Percentiles rank a stretch among this genome's conserved stretches.
Conservation (phyloP, 1,140 invertebrate species). For the Hestina assimilis region DNA sequence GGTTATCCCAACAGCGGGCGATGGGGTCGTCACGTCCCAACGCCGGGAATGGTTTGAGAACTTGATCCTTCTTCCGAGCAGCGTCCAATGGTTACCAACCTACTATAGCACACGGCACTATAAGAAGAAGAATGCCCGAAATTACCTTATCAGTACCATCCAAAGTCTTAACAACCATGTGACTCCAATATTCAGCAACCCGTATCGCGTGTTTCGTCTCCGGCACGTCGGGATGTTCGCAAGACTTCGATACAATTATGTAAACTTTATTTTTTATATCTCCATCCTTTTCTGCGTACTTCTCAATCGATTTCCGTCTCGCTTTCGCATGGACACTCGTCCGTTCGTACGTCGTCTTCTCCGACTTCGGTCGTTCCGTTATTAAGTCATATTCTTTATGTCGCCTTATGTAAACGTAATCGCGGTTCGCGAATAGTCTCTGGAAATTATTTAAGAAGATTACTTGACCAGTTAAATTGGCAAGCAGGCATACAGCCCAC, state of each 20-base stretch:
- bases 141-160: slow-evolving; percentile 80
- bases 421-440: slow-evolving; percentile 90
- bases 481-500: no score
- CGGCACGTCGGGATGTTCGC: slow-evolving; percentile 81
- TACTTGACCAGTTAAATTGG: neutral
- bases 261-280: slow-evolving; percentile 36
- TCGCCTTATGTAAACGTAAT: slow-evolving; percentile 90
- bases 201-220: slow-evolving; percentile 79
- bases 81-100: no score
- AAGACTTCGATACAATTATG: slow-evolving; percentile 82
- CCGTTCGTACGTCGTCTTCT: slow-evolving; percentile 11
- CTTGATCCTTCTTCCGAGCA: no score
- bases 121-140: no score
- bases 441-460: slow-evolving; percentile 49
- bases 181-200: slow-evolving; percentile 91
- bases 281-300: slow-evolving; percentile 15
- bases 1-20: no score
- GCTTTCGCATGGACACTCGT: slow-evolving; percentile 49
- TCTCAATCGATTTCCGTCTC: slow-evolving; percentile 44
- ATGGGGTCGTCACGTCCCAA: no score
- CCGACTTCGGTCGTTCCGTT: neutral
- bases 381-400: slow-evolving; percentile 78
- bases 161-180: slow-evolving; percentile 89
- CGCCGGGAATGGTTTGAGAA: no score
- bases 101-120: no score